Evolutionary conservation across 1,140 invertebrate genomes (phyloP).

Genomic region (Neodiprion virginianus): DNA sequence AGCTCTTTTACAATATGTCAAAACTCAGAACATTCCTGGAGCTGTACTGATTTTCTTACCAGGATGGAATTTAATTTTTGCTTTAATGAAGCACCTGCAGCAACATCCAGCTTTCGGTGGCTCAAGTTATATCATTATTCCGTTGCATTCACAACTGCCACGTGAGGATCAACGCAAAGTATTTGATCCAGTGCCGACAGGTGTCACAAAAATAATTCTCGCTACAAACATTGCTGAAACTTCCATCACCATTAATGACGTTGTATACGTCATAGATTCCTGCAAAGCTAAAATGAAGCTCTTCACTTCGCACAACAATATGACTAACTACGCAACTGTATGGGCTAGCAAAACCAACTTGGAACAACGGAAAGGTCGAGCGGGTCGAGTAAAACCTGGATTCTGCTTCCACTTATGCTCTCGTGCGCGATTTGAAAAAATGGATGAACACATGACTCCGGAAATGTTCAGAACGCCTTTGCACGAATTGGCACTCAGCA

Average conservation of each 20-base stretch:
- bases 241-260: constrained; percentile 96
- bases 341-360: constrained; percentile 93
- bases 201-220: constrained; percentile 84
- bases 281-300: constrained; percentile 96
- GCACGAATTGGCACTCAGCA: constrained; percentile 86
- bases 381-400: constrained; percentile 87
- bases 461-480: constrained; percentile 96
- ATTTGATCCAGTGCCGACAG: constrained; percentile 77
- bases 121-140: constrained; percentile 74
- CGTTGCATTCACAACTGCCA: constrained; percentile 90
- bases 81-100: constrained; percentile 85
- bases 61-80: constrained; percentile 95
- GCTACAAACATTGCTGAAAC: constrained; percentile 94
- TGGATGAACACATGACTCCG: constrained; percentile 92
- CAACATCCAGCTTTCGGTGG: constrained; percentile 80
- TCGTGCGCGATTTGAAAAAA: constrained; percentile 70
- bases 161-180: constrained; percentile 89
- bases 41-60: constrained; percentile 92
- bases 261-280: constrained; percentile 94
- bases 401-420: constrained; percentile 91
- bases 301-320: constrained; percentile 94
- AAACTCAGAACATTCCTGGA: constrained; percentile 74
- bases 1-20: constrained; percentile 79
- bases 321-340: constrained; percentile 93
- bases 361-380: constrained; percentile 88